Base-by-base conservation (phyloP, 2,888 invertebrate genomes). In the Stenotaenia linearis region DNA sequence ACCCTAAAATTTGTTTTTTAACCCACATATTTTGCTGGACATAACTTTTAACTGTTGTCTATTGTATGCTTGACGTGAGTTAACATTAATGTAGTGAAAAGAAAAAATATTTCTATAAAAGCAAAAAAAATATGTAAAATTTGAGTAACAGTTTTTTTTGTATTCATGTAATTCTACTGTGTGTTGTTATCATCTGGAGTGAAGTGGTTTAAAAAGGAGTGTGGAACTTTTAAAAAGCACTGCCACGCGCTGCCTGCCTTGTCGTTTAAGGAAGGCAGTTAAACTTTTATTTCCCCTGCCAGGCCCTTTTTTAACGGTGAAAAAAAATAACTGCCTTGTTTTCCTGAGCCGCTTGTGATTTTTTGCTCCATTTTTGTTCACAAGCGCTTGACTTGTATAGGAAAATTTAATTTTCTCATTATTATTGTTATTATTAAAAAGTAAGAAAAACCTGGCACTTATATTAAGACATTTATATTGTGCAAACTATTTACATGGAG, bases 221-320 rank as follows among this genome's bases (percentile, higher is more conserved):
- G 37, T 77, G 77, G 77, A 77, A 77, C 77, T 77, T 37, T 25
- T 45, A 28, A 77, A 77, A 45, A 77, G 77, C 77, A 77, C 77
- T 77, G 77, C 77, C 77, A 77, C 77, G 40, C 69, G 69, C 69
- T 69, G 28, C 69, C 77, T 77, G 77, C 77, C 45, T 23, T 77
- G n/a, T 21, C 1, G 9, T 45, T 45, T 2, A 45, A 28, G 18
- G 45, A 23, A 45, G 50, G 35, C 3, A 23, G 28, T 23, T 21
- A n/a, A 10, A 5, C 6, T 35, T n/a, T 45, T n/a, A 45, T 35
- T 15, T 18, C 37, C 37, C 77, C 37, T 32, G 50, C 45, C 28
- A 77, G 35, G 77, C 40, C 77, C 77, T 21, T 35, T 77, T n/a
- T 77, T 76, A 3, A 40, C 10, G 40, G 37, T 77, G 28, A 45